Percentiles rank a stretch among this genome's conserved stretches.
phyloP scores from a whole-genome alignment of 2,113 vertebrate genomes.

The Scolopax mira region DNA sequence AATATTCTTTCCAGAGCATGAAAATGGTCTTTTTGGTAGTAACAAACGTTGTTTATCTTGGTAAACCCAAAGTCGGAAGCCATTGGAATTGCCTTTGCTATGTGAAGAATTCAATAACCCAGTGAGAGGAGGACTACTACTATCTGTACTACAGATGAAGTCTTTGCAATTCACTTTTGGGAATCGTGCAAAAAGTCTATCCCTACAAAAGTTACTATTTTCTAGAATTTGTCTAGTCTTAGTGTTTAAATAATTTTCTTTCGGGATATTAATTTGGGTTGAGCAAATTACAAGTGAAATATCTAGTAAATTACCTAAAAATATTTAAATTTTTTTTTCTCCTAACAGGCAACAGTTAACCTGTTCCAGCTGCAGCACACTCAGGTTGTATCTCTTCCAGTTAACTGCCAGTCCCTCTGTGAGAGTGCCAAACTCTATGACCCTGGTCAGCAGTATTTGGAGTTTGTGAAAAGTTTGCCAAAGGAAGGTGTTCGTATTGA shows the following conservation, averaged over 20 bases:
- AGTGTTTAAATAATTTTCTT: not conserved
- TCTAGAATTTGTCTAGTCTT: not conserved
- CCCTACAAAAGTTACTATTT: not conserved
- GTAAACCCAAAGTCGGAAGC: not conserved
- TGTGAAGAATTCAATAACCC: not conserved
- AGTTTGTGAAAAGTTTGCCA: constrained; percentile 86
- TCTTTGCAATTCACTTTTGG: not conserved
- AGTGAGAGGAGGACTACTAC: not conserved
- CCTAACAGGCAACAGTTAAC: constrained; percentile 89
- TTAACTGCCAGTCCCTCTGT: constrained; percentile 89
- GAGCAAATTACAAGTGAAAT: not conserved
- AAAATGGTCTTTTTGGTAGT: not conserved
- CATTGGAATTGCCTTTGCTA: not conserved
- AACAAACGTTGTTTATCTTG: not conserved
- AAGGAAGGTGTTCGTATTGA: constrained; percentile 76
- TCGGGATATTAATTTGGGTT: not conserved
- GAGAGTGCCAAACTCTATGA: constrained; percentile 93
- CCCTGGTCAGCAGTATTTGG: constrained; percentile 90
- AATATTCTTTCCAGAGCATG: not conserved
- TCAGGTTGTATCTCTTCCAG: constrained; percentile 88
- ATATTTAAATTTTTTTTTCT: not conserved
- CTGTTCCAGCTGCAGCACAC: constrained; percentile 96
- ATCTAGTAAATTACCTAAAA: not conserved
- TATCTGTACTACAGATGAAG: not conserved
- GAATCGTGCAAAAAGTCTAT: not conserved